Evolutionary conservation across 1,140 invertebrate genomes (phyloP).

Genomic region (Atta colombica): DNA sequence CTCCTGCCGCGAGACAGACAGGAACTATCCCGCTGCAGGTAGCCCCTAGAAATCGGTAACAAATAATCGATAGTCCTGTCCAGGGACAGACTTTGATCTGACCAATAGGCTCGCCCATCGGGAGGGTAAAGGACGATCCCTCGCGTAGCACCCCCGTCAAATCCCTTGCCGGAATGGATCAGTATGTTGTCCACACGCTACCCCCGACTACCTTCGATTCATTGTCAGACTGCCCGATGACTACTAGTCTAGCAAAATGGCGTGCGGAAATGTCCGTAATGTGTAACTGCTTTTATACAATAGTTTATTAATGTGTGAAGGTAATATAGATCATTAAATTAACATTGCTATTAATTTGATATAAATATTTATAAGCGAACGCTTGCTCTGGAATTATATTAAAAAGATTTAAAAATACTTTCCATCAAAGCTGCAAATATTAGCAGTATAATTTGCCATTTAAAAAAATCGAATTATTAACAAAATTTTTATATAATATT

Average conservation of each 20-base stretch:
- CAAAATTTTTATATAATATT: too few species aligned
- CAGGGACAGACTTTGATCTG: constrained; percentile 76
- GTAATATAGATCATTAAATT: not conserved
- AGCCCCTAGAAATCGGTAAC: constrained; percentile 72
- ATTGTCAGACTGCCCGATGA: constrained; percentile 66
- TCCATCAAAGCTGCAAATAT: not conserved
- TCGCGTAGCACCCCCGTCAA: constrained; percentile 76
- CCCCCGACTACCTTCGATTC: constrained; percentile 76
- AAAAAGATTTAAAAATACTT: not conserved
- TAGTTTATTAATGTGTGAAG: not conserved
- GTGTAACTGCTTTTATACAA: not conserved
- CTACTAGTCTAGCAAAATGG: constrained; percentile 76
- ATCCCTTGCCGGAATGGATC: constrained; percentile 72
- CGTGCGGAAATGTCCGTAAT: constrained; percentile 47
- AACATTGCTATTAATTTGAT: not conserved
- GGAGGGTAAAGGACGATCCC: constrained; percentile 80
- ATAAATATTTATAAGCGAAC: not conserved
- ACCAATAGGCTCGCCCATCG: constrained; percentile 80
- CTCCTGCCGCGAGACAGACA: constrained; percentile 45
- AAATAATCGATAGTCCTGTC: constrained; percentile 82
- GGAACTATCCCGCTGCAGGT: constrained; percentile 57
- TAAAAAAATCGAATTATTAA: too few species aligned
- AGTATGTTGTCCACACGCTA: constrained; percentile 73
- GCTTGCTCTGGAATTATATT: not conserved
- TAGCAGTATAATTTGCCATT: not conserved